Evolutionary conservation across 2,113 vertebrate genomes (phyloP).

Genomic region (Gnathonemus echidnorhynchus): DNA sequence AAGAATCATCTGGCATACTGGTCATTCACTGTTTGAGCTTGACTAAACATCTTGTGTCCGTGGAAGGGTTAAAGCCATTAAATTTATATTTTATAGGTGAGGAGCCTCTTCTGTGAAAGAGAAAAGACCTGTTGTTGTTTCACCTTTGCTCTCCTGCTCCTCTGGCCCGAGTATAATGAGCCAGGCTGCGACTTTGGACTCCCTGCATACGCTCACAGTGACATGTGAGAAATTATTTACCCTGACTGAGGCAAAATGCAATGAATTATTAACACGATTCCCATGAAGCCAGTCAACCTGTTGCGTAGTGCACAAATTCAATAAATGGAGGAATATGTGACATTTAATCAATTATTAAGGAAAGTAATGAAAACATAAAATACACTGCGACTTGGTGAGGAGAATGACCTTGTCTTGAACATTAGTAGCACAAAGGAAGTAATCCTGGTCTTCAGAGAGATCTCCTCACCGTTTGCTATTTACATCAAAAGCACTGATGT

Average conservation of each 20-base stretch:
- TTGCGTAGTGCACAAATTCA: not conserved
- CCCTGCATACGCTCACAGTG: not conserved
- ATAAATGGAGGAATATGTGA: not conserved
- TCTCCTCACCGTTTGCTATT: not conserved
- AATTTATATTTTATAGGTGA: not conserved
- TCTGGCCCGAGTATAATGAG: not conserved
- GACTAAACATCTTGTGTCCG: not conserved
- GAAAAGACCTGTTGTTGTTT: not conserved
- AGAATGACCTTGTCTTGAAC: not conserved
- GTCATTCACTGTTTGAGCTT: not conserved
- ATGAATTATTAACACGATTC: not conserved
- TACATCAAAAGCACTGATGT: not conserved
- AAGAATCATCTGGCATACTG: not conserved
- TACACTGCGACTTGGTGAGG: not conserved
- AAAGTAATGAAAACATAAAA: not conserved
- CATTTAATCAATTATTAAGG: not conserved
- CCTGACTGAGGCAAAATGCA: not conserved
- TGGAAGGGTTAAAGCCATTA: not conserved
- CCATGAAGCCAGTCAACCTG: not conserved
- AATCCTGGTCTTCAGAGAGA: not conserved
- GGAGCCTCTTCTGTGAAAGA: not conserved
- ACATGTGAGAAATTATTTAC: constrained; percentile 6
- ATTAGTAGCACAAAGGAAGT: not conserved
- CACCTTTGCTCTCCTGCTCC: not conserved
- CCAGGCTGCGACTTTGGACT: not conserved